Percentiles rank a stretch among this genome's conserved stretches.
phyloP scores from a whole-genome alignment of 2,113 vertebrate species.

The Petrocephalus zakoni region DNA sequence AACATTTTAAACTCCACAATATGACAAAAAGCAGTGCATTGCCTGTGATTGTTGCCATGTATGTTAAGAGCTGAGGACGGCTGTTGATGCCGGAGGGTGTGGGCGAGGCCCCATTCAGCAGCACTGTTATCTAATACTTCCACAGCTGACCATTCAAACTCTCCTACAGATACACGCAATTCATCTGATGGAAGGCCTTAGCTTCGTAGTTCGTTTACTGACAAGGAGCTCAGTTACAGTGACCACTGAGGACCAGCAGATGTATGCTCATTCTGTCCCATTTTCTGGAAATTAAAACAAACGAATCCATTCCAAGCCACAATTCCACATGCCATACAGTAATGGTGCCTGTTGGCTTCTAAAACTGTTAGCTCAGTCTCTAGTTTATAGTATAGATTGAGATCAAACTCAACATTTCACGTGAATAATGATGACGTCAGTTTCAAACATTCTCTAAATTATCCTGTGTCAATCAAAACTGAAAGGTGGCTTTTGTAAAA shows the following conservation, averaged over 20 bases:
- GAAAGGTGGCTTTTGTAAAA: neutral
- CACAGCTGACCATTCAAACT: neutral
- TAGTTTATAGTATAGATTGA: neutral
- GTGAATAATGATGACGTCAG: neutral
- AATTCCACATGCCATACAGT: constrained; percentile 52
- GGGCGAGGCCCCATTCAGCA: too few relatives aligned
- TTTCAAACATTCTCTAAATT: neutral
- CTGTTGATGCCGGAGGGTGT: too few relatives aligned
- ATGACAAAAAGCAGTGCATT: neutral
- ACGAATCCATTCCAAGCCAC: neutral
- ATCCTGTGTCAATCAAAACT: neutral
- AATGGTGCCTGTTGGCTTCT: constrained; percentile 62
- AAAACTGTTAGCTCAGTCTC: constrained; percentile 28
- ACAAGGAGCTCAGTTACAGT: too few relatives aligned
- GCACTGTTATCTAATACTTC: too few relatives aligned
- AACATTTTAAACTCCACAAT: neutral
- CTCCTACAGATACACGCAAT: neutral
- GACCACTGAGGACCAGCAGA: neutral
- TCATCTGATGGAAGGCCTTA: neutral
- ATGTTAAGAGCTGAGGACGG: neutral
- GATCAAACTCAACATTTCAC: neutral
- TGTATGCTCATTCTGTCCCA: neutral
- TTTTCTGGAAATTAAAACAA: neutral
- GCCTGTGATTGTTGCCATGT: neutral
- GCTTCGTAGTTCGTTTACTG: neutral